phyloP scores from a whole-genome alignment of 2,113 vertebrate genomes.

The Parus major region DNA sequence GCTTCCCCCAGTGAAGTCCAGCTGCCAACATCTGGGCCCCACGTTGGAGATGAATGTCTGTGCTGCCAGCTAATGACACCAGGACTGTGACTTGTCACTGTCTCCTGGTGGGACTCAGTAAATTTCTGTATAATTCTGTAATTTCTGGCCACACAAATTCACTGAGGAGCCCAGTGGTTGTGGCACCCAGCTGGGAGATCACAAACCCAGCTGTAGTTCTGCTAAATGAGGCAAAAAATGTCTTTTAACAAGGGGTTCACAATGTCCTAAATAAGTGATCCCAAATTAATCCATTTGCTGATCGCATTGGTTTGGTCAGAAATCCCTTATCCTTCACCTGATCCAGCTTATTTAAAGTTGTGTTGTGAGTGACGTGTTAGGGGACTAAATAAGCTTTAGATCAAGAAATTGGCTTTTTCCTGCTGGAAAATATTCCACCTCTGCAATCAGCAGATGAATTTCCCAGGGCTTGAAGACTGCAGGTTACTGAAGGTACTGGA shows the following conservation, averaged over 20 bases:
- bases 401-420: not conserved
- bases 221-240: conserved; percentile 8
- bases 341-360: not conserved
- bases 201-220: not conserved
- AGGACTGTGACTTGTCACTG: not conserved
- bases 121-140: not conserved
- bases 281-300: not conserved
- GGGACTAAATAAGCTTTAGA: not conserved
- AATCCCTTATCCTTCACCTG: not conserved
- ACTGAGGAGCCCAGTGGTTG: not conserved
- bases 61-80: not conserved
- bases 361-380: not conserved
- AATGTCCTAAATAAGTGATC: not conserved
- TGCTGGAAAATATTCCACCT: not conserved
- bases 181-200: not conserved
- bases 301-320: not conserved
- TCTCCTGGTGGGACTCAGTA: not conserved
- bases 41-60: fast-evolving
- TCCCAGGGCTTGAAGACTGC: not conserved
- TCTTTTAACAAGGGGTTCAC: not conserved
- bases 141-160: not conserved
- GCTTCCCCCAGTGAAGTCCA: not conserved
- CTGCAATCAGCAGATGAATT: not conserved
- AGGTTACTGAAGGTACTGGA: not conserved
- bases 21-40: not conserved